Percentiles rank a stretch among this genome's conserved stretches.
Conservation (phyloP, 2,888 invertebrate species). For the Alentia gelatinosa region DNA sequence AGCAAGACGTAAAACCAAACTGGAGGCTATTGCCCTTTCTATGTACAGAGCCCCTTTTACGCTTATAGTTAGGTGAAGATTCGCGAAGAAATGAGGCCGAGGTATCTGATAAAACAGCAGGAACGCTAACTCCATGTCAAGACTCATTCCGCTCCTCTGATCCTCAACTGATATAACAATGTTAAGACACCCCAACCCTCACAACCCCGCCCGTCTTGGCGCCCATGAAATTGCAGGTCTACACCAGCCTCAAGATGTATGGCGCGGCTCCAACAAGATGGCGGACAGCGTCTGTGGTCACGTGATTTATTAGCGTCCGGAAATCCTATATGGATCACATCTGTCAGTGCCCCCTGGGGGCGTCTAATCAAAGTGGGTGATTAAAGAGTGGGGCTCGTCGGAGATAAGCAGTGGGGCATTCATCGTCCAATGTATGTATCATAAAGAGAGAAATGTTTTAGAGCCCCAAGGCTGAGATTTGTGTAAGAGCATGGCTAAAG, state of each 20-base stretch:
- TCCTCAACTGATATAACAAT: not conserved
- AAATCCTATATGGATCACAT: conserved; percentile 1
- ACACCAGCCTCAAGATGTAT: not conserved
- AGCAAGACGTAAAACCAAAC: not conserved
- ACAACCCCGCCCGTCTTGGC: no score
- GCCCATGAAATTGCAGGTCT: not conserved
- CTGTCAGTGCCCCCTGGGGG: not conserved
- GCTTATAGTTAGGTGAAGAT: no score
- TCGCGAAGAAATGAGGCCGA: not conserved
- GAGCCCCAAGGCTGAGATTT: no score
- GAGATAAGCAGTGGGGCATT: not conserved
- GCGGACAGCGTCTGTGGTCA: not conserved
- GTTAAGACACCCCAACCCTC: not conserved
- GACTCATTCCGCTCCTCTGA: not conserved
- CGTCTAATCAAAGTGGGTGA: not conserved
- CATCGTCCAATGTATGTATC: not conserved
- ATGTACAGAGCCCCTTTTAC: no score
- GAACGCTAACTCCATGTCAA: not conserved
- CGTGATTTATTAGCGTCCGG: not conserved
- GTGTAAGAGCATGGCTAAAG: no score
- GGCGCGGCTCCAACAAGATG: not conserved
- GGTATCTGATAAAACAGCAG: no score
- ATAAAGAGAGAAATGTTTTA: not conserved
- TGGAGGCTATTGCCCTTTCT: not conserved
- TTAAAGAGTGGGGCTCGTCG: not conserved